A percentile compares a stretch with the other conserved stretches of the same genome.
Conservation (phyloP, 1,140 invertebrate genomes). For the Reticulitermes speratus region DNA sequence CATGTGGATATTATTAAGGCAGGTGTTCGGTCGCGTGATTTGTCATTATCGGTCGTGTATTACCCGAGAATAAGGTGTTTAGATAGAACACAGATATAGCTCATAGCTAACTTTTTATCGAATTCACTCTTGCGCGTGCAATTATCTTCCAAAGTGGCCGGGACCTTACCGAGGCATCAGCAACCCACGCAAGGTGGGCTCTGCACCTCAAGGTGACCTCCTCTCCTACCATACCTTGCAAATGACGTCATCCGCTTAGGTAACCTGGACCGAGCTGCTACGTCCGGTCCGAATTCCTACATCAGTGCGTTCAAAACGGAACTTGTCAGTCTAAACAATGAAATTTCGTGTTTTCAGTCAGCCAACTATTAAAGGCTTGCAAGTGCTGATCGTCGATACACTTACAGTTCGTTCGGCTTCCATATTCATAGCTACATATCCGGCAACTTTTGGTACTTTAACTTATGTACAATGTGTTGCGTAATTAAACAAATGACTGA, state of each 20-base stretch:
- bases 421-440: background rate
- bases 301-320: background rate
- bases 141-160: background rate
- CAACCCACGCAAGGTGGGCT: background rate
- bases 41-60: too few species aligned
- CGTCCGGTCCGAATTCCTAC: too few species aligned
- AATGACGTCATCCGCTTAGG: background rate
- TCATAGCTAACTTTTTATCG: too few species aligned
- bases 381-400: background rate
- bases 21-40: too few species aligned
- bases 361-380: background rate
- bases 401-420: background rate
- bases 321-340: background rate
- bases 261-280: background rate
- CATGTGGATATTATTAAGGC: too few species aligned
- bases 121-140: background rate
- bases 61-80: too few species aligned
- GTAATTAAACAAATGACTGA: background rate
- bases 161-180: background rate
- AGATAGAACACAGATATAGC: too few species aligned
- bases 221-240: slow-evolving; percentile 9
- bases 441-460: background rate
- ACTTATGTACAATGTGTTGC: background rate
- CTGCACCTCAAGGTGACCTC: background rate
- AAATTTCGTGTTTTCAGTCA: background rate